Evolutionary conservation across 2,113 vertebrate species (phyloP).

Genomic region (Tympanuchus pallidicinctus): DNA sequence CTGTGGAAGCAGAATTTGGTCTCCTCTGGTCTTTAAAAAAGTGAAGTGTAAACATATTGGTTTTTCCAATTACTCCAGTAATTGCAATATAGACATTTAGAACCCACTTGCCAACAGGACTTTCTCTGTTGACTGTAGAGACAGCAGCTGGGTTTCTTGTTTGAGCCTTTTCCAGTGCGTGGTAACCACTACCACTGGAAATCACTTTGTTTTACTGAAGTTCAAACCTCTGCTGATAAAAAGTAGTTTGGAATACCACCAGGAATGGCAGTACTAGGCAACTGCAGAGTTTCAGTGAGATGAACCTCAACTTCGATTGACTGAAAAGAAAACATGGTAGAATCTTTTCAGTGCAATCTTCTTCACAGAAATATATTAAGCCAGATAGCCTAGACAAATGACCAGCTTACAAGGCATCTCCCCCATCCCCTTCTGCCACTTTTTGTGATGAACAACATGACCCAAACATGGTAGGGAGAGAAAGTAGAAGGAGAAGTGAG

Average conservation of each 20-base stretch:
- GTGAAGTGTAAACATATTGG: background rate
- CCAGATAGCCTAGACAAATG: background rate
- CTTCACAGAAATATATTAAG: background rate
- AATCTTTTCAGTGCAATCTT: background rate
- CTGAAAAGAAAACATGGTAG: slow-evolving; percentile 25
- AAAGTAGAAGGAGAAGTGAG: background rate
- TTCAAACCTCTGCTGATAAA: background rate
- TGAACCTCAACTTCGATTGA: background rate
- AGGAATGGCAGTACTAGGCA: background rate
- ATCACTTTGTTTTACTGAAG: background rate
- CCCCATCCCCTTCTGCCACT: background rate
- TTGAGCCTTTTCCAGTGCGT: background rate
- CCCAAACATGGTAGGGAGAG: background rate
- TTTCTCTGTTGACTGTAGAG: background rate
- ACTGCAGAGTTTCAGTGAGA: background rate
- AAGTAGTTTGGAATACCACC: background rate
- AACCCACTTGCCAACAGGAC: background rate
- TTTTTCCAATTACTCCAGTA: background rate
- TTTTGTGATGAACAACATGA: background rate
- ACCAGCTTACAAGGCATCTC: background rate
- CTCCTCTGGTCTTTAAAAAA: background rate
- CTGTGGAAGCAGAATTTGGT: background rate
- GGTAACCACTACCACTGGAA: slow-evolving; percentile 33
- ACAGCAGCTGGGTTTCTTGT: slow-evolving; percentile 14
- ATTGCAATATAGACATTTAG: background rate